Conservation (phyloP, 2,888 invertebrate species). For the Monopis laevigella region DNA sequence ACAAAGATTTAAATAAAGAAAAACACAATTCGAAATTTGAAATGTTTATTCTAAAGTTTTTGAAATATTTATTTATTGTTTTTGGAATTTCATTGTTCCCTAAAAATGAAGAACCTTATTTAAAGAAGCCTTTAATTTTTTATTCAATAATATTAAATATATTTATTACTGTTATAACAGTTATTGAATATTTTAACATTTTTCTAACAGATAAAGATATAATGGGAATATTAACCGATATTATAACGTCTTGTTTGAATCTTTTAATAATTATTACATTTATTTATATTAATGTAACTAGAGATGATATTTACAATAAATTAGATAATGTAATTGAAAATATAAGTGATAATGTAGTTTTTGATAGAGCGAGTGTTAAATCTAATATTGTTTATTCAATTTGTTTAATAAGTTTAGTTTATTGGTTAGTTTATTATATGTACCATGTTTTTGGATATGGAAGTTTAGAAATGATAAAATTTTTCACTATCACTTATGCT, state of each 20-base stretch:
- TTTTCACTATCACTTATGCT: slow-evolving; percentile 6
- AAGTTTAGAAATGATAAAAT: not conserved
- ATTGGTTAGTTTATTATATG: not conserved
- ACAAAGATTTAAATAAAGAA: too few relatives aligned
- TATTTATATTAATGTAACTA: not conserved
- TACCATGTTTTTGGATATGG: not conserved
- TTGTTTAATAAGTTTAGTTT: not conserved
- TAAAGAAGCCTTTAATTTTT: not conserved
- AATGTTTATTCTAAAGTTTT: not conserved
- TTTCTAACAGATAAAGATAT: slow-evolving; percentile 4
- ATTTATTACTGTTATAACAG: not conserved
- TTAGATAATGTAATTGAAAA: not conserved
- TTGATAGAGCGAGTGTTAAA: not conserved
- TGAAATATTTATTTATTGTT: not conserved
- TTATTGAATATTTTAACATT: not conserved
- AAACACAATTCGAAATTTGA: slow-evolving; percentile 1
- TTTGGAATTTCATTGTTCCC: slow-evolving; percentile 5
- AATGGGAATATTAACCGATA: not conserved
- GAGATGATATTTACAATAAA: not conserved
- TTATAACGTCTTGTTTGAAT: not conserved
- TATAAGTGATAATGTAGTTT: not conserved
- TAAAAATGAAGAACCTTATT: not conserved
- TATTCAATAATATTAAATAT: not conserved
- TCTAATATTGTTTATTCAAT: not conserved
- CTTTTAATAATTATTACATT: slow-evolving; percentile 1